Evolutionary conservation across 2,888 invertebrate genomes (phyloP).

Genomic region (Caenorhabditis wallacei): DNA sequence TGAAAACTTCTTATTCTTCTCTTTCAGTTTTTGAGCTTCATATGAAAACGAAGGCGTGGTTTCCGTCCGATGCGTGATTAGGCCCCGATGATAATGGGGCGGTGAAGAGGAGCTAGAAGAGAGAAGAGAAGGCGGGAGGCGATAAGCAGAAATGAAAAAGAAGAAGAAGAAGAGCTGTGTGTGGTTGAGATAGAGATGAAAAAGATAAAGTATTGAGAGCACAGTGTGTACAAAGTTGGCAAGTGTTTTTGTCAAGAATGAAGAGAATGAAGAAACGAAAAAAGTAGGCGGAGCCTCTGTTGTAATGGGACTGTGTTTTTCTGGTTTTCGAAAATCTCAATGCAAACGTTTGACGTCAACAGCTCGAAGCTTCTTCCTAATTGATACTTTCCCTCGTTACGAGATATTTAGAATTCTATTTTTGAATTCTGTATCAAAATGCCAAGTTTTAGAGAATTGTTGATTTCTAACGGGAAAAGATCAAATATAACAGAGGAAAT

Average conservation of each 20-base stretch:
- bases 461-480: neutral
- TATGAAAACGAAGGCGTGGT: conserved; percentile 52
- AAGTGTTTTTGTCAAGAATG: conserved; percentile 33
- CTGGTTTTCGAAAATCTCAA: neutral
- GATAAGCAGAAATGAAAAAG: conserved; percentile 49
- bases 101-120: conserved; percentile 35
- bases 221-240: conserved; percentile 27
- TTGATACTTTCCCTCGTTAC: neutral
- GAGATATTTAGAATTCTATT: conserved; percentile 4
- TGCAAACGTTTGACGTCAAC: conserved; percentile 29
- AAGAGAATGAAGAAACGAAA: conserved; percentile 1
- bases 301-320: conserved; percentile 17
- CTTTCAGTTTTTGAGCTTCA: conserved; percentile 41
- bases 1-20: conserved; percentile 17
- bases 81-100: conserved; percentile 58
- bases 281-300: conserved; percentile 11
- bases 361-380: conserved; percentile 29
- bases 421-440: neutral
- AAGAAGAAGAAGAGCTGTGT: conserved; percentile 17
- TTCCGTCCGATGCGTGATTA: conserved; percentile 50
- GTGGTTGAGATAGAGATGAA: conserved; percentile 12
- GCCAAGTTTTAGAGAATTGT: neutral
- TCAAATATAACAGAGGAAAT: neutral
- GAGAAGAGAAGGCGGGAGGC: conserved; percentile 23
- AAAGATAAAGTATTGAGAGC: conserved; percentile 3